Conservation (phyloP, 2,888 invertebrate species). For the Terebella lapidaria region DNA sequence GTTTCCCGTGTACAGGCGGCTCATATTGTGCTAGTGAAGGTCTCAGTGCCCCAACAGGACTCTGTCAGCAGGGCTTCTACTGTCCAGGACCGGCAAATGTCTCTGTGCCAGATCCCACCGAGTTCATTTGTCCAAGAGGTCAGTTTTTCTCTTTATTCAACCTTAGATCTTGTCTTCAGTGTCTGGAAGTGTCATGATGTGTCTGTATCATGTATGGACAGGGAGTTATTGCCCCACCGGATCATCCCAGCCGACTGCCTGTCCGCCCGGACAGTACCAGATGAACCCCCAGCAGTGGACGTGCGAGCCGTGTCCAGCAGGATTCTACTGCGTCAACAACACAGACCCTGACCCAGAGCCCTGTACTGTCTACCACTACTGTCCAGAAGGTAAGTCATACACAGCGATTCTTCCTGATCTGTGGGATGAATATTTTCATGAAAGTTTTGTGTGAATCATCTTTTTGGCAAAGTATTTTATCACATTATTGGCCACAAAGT, state of each 20-base stretch:
- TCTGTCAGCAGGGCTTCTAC: conserved; percentile 43
- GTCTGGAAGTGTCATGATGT: not conserved
- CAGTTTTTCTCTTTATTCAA: not conserved
- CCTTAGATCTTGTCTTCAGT: not conserved
- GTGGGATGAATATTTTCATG: too few species aligned
- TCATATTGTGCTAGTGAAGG: conserved; percentile 41
- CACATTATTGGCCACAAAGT: too few species aligned
- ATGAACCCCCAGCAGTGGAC: conserved; percentile 30
- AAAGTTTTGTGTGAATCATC: too few species aligned
- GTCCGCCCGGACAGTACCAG: conserved; percentile 40
- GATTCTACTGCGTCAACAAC: conserved; percentile 42
- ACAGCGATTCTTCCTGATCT: too few species aligned
- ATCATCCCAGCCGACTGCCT: conserved; percentile 36
- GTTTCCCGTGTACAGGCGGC: conserved; percentile 43
- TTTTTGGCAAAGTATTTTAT: too few species aligned
- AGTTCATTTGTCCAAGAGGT: conserved; percentile 31
- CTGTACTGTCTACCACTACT: conserved; percentile 43
- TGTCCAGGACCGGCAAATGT: conserved; percentile 44
- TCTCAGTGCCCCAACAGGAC: conserved; percentile 35
- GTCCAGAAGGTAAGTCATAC: too few species aligned
- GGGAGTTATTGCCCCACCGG: conserved; percentile 40
- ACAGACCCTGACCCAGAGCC: conserved; percentile 30
- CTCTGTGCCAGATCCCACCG: conserved; percentile 34
- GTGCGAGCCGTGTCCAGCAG: conserved; percentile 45
- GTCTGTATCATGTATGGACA: not conserved